Base-by-base conservation (phyloP, 2,113 vertebrate genomes). In the Tringa solitaria region DNA sequence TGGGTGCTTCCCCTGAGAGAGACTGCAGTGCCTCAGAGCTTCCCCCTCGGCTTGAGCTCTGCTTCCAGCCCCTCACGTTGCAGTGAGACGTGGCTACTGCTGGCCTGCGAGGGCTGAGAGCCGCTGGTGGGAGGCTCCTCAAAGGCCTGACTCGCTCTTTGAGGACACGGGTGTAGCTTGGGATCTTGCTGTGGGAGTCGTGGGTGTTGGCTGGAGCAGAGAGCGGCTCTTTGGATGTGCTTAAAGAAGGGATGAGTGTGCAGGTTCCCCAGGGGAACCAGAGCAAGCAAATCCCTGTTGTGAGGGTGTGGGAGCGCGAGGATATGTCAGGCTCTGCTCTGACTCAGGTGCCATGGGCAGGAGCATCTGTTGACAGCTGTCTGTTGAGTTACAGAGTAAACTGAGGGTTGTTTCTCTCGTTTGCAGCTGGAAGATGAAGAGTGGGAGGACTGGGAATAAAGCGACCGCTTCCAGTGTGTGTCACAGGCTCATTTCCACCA, bases 381-480 rank as follows among this genome's bases (percentile, higher is more conserved):
- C 39, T 28, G 23, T 14, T n/a, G 28, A 69, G 19, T 50, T 81
- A 51, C 57, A 33, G 33, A 46, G 77, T 46, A 21, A 28, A 27
- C 37, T 9, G 26, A 33, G 50, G 51, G 80, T 3, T 76, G 7
- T 88, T 79, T 10, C 51, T 97, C 84, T 89, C 17, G 26, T 83
- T 96, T 96, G 67, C 98, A 99, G 99, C 96, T 99, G 98, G 99
- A 98, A 84, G 98, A 99, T 24, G 99, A 98, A 92, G 99, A 99
- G 95, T 99, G 99, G 99, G 99, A 99, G 96, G 99, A 99, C 98
- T 99, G 99, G 99, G 99, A 99, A 87, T 99, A 98, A 99, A 96
- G 35, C 69, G 18, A 37, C 89, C 35, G 70, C 93, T 96, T 87
- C 93, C 94, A 94, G 87, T 9, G 41, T 84, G 93, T 83, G 50